Percentiles rank a stretch among this genome's conserved stretches.
Conservation (phyloP, 2,888 invertebrate species). For the Chalcis sispes region DNA sequence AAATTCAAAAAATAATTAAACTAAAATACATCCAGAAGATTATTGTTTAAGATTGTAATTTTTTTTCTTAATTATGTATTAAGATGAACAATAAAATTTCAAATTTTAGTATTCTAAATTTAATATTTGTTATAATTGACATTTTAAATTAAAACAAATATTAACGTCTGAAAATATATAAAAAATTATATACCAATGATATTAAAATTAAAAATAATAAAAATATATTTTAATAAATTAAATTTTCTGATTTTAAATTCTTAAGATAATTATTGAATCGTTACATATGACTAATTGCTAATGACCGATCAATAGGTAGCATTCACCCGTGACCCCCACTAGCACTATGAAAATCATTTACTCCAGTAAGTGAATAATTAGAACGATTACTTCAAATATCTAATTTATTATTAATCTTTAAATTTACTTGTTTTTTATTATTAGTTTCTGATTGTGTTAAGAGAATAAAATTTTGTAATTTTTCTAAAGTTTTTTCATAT, state of each 20-base stretch:
- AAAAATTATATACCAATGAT: no score
- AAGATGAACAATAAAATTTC: no score
- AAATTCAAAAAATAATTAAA: no score
- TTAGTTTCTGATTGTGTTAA: neutral
- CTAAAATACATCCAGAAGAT: no score
- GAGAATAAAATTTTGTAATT: conserved; percentile 9
- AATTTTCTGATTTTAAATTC: conserved; percentile 18
- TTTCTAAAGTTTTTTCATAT: neutral
- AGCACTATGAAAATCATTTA: conserved; percentile 41
- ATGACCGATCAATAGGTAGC: conserved; percentile 53
- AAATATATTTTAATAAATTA: no score
- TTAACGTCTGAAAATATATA: no score
- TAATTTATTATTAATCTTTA: neutral
- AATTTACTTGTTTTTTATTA: neutral
- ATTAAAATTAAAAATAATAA: no score
- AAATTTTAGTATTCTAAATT: no score
- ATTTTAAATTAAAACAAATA: no score
- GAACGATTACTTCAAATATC: neutral
- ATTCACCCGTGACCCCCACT: conserved; percentile 52
- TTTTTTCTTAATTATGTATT: no score
- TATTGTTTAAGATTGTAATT: no score
- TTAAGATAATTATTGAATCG: conserved; percentile 13
- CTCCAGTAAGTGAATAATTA: neutral
- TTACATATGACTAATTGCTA: neutral
- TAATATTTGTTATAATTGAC: no score